phyloP scores from a whole-genome alignment of 1,140 invertebrate genomes.

The Drosophila serrata region DNA sequence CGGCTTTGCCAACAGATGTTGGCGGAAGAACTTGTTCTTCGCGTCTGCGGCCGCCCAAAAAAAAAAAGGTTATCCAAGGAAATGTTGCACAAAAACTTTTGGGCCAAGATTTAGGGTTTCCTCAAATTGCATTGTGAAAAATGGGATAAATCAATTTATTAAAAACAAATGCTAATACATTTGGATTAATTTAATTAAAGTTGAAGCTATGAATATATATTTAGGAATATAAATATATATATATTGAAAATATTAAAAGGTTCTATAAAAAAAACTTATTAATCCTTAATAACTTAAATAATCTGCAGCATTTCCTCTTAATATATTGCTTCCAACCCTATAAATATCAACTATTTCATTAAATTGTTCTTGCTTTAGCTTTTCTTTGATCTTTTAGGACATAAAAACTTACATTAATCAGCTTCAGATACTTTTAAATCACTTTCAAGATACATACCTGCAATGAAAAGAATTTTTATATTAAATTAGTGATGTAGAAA shows the following conservation, averaged over 20 bases:
- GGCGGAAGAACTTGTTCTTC: constrained; percentile 46
- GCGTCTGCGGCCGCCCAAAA: not conserved
- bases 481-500: constrained; percentile 26
- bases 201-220: not conserved
- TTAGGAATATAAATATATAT: too few relatives aligned
- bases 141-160: not conserved
- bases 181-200: not conserved
- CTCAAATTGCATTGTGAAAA: constrained; percentile 11
- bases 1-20: constrained; percentile 50
- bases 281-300: not conserved
- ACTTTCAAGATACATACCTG: constrained; percentile 55
- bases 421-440: not conserved
- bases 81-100: constrained; percentile 34
- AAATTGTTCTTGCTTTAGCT: not conserved
- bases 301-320: too few relatives aligned
- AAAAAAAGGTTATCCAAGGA: constrained; percentile 25
- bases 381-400: not conserved
- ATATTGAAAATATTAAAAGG: too few relatives aligned
- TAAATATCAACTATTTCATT: not conserved
- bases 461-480: constrained; percentile 36
- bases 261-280: too few relatives aligned
- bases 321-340: not conserved
- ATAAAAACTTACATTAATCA: constrained; percentile 19
- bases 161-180: not conserved
- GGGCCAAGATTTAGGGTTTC: constrained; percentile 31